Evolutionary conservation across 2,888 invertebrate genomes (phyloP), one percentile per base, ranked within the genome.

Genomic region (Nebria brevicollis): DNA sequence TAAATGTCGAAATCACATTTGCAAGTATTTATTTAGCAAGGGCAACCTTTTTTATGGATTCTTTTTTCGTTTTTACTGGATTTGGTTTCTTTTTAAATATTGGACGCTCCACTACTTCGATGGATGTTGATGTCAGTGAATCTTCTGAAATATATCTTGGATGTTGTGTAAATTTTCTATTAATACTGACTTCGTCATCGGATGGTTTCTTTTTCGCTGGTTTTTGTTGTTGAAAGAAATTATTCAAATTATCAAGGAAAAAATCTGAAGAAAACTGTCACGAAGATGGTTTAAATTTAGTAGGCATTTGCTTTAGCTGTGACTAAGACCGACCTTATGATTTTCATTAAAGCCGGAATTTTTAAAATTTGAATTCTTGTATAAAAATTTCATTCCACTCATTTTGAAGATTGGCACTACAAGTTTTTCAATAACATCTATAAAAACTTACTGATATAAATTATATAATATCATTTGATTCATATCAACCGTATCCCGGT

Each of bases 331-430:
- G 11, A 54, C 15, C 25, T 79, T 73, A 42, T 43, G 74, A 79
- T 79, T 79, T 68, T 74, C 72, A 34, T 25, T 43, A 72, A 70
- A 74, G 34, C 34, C 15, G 68, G 68, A 11, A 25, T 65, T 64
- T 77, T 72, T 64, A 65, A 77, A 77, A 68, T 77, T 77, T 5
- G 72, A 25, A 72, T 77, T 77, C 41, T 77, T 68, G 15, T 77
- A 77, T 26, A 77, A 15, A n/a, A 77, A 66, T n/a, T 79, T 68
- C 20, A 79, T 79, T 79, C 74, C 74, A 75, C 74, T 74, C 79
- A 79, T 79, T 26, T 41, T 79, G 13, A 42, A 72, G 5, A 43
- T 72, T 54, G 43, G 25, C 78, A 73, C 73, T 65, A 72, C 6
- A 15, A 78, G 20, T 78, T 72, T 73, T 72, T 73, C 20, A 11